phyloP scores from a whole-genome alignment of 1,140 invertebrate species.

The Dinothrombium tinctorium region DNA sequence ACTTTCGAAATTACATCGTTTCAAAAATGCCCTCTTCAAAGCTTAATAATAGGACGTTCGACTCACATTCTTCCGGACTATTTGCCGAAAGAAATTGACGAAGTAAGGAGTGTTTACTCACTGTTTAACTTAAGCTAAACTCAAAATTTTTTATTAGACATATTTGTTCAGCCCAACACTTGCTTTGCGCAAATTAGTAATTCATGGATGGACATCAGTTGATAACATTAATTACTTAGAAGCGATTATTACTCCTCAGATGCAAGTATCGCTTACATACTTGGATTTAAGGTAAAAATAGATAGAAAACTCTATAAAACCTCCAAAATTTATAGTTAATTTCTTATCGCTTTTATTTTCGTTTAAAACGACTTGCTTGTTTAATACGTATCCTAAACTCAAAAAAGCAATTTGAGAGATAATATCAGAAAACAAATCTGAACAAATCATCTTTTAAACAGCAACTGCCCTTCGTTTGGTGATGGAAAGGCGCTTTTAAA shows the following conservation, averaged over 20 bases:
- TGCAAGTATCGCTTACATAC: slow-evolving; percentile 3
- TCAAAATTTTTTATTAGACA: neutral
- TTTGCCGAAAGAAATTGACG: neutral
- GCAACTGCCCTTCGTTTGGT: slow-evolving; percentile 4
- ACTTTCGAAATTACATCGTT: no score
- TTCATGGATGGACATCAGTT: slow-evolving; percentile 5
- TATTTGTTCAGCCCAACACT: slow-evolving; percentile 4
- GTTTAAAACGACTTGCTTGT: neutral
- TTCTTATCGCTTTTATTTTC: neutral
- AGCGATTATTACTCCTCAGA: slow-evolving; percentile 2
- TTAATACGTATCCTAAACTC: neutral
- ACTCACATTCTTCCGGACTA: neutral
- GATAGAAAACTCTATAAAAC: neutral
- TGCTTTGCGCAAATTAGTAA: slow-evolving; percentile 3
- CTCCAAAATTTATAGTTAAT: neutral
- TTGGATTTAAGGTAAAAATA: slow-evolving; percentile 8
- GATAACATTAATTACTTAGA: neutral
- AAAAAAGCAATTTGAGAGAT: neutral
- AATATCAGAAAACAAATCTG: no score
- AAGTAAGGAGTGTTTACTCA: neutral
- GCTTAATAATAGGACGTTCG: no score
- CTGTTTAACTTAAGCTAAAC: neutral
- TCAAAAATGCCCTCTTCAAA: no score
- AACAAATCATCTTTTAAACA: neutral
- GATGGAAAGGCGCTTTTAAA: slow-evolving; percentile 5